Evolutionary conservation across 2,888 invertebrate species (phyloP).

Genomic region (Abscondita cerata): DNA sequence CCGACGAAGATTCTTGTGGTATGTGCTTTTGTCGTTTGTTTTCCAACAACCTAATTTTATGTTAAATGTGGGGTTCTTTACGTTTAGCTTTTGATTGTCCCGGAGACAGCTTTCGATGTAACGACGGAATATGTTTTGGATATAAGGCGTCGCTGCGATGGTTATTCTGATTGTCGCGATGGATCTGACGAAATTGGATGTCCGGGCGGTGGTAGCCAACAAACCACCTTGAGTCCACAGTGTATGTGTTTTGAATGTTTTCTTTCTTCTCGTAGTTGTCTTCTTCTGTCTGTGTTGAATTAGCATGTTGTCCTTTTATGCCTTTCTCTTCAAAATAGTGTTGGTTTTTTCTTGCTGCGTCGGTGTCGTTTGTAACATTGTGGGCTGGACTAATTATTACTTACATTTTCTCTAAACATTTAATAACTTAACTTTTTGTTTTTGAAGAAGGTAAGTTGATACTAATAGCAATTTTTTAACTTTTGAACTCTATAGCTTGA

Average conservation of each 20-base stretch:
- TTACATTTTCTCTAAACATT: too few relatives aligned
- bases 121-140: slow-evolving; percentile 32
- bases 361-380: background rate
- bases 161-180: slow-evolving; percentile 65
- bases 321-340: too few relatives aligned
- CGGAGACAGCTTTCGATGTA: slow-evolving; percentile 43
- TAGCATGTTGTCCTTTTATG: too few relatives aligned
- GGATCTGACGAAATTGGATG: slow-evolving; percentile 65
- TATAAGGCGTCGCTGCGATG: slow-evolving; percentile 67
- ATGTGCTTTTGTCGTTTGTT: slow-evolving; percentile 43
- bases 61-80: slow-evolving; percentile 12
- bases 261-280: background rate
- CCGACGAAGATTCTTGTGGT: slow-evolving; percentile 70
- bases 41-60: background rate
- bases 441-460: too few relatives aligned
- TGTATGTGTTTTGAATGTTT: slow-evolving; percentile 18
- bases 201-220: background rate
- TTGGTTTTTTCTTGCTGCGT: background rate
- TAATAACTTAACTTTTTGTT: too few relatives aligned
- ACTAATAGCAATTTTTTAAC: too few relatives aligned
- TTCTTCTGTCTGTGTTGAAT: background rate
- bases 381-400: too few relatives aligned
- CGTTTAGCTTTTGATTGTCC: slow-evolving; percentile 41
- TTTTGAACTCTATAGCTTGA: background rate
- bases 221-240: slow-evolving; percentile 5